A percentile compares a stretch with the other conserved stretches of the same genome.
Conservation (phyloP, 1,140 invertebrate species). For the Sinella curviseta region DNA sequence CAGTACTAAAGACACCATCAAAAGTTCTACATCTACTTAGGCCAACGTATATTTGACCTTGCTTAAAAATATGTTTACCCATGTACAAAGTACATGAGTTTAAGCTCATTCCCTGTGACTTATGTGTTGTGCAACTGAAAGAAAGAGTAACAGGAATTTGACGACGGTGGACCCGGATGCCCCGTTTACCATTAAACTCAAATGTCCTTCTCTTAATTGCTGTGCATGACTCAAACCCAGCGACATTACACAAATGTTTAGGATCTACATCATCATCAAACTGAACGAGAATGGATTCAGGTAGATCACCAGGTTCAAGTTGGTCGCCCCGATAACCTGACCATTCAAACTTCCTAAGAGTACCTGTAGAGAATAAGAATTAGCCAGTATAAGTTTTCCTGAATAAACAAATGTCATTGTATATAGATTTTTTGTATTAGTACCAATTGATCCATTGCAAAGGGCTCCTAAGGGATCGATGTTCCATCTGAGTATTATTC, state of each 20-base stretch:
- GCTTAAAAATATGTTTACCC: not conserved
- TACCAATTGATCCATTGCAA: too few species aligned
- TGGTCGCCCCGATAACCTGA: not conserved
- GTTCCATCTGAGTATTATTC: not conserved
- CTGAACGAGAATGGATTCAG: not conserved
- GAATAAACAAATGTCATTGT: not conserved
- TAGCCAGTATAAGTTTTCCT: not conserved
- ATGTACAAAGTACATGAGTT: not conserved
- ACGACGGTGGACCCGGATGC: not conserved
- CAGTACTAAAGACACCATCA: not conserved
- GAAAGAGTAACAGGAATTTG: not conserved
- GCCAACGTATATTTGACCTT: not conserved
- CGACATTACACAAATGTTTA: not conserved
- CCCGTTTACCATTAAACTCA: not conserved
- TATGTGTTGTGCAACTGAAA: not conserved
- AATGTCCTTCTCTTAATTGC: not conserved
- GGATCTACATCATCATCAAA: not conserved
- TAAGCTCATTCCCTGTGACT: not conserved
- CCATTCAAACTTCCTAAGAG: not conserved
- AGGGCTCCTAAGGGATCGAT: not conserved
- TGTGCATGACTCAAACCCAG: not conserved
- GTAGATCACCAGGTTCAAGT: not conserved
- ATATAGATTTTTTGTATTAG: too few species aligned
- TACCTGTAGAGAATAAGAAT: too few species aligned
- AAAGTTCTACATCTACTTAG: not conserved